Evolutionary conservation across 2,888 invertebrate genomes (phyloP), one percentile per base, ranked within the genome.

Genomic region (Eristalis intricaria): DNA sequence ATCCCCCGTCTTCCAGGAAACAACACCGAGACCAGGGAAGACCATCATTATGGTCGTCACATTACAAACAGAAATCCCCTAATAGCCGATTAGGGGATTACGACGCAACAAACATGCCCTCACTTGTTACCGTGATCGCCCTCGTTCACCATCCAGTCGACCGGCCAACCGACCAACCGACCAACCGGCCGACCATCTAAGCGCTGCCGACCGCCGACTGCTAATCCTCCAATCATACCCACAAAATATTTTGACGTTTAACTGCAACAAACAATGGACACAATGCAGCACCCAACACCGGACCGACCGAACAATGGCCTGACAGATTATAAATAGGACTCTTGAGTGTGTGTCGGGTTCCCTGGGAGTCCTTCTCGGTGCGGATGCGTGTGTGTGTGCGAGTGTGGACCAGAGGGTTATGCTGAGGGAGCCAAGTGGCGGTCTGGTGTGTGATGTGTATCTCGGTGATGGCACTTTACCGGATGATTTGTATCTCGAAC

Each of bases 231-330:
- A 73, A 78, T 87, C 86, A 79, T 84, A 76, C 64, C 73, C 66
- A 87, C 87, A 87, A 87, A 87, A 87, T 87, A 87, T 87, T 87
- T 87, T 87, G 87, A 87, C 87, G 69, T 87, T 87, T 80, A 79
- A 79, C 87, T 87, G 83, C 87, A 87, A 83, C 79, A 79, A 87
- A 87, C 71, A 83, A 87, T 83, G 66, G 63, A 75, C 71, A 87
- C 78, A 87, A 83, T 83, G 75, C 86, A 79, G 71, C 77, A 56
- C 50, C 74, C 50, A 19, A 38, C 63, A 64, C 74, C 73, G 71
- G 35, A 58, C 61, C 73, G 56, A 35, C 43, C 71, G 61, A 79
- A 87, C 87, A 87, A 87, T 84, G 74, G 74, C 66, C 74, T 66
- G 75, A 71, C 82, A 71, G 79, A 87, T 87, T 83, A 87, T 87